Conservation (phyloP, 2,113 vertebrate genomes). For the Poeciliopsis occidentalis region DNA sequence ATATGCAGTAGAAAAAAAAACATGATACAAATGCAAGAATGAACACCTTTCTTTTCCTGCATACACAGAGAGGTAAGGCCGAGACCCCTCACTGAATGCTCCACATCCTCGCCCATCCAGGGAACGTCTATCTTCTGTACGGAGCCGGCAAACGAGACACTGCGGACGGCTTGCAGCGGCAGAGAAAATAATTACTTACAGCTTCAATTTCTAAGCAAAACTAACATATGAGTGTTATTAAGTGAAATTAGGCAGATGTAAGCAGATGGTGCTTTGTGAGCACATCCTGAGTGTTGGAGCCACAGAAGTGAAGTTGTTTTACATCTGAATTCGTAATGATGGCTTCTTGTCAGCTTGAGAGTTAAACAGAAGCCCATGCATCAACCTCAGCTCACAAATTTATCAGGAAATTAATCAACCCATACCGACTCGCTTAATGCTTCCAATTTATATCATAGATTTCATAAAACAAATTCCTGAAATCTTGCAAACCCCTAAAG, state of each 20-base stretch:
- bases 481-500: not conserved
- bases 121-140: constrained; percentile 68
- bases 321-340: constrained; percentile 44
- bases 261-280: constrained; percentile 51
- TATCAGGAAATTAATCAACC: not conserved
- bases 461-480: not conserved
- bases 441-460: not conserved
- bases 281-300: constrained; percentile 26
- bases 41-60: constrained; percentile 87
- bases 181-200: constrained; percentile 39
- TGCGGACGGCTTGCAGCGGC: constrained; percentile 79
- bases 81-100: constrained; percentile 63
- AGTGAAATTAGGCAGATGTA: constrained; percentile 48
- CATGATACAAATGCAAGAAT: not conserved
- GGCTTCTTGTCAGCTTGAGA: constrained; percentile 21
- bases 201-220: constrained; percentile 4
- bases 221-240: constrained; percentile 37
- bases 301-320: constrained; percentile 7
- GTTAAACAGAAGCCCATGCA: constrained; percentile 17
- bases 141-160: constrained; percentile 83
- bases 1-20: not conserved
- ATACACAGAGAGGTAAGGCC: constrained; percentile 74
- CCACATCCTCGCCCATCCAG: constrained; percentile 81
- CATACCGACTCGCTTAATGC: not conserved
- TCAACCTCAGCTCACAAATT: constrained; percentile 28